Evolutionary conservation across 2,888 invertebrate species (phyloP), one percentile per base, ranked within the genome.

Genomic region (Hirtodrosophila confusa): DNA sequence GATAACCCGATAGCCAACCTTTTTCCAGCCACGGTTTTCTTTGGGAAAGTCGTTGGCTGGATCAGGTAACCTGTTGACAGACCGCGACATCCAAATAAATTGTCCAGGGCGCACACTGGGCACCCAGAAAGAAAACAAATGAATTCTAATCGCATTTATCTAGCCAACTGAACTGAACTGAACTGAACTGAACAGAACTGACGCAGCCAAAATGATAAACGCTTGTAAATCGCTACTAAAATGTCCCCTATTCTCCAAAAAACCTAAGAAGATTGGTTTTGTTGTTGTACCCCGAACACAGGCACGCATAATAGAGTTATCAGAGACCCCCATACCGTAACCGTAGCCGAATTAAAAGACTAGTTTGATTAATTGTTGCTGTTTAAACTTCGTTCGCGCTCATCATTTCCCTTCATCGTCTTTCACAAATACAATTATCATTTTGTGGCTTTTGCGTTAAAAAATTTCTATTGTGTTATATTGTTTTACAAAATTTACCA

Each of bases 51-150:
- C 35, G 41, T 8, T 39, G 27, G 41, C 2, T 17, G 17, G 63
- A 61, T 77, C 80, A 68, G 75, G 68, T 83, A 77, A 80, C 86
- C 84, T 89, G 89, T 89, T 87, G 87, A 87, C 87, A 87, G 74
- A 71, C 61, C 69, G 60, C 65, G 56, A 77, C 64, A 73, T 68
- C 53, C 64, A 55, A 56, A 83, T 80, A 78, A 75, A 79, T 79
- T 65, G 57, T 62, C 8, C 36, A 33, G 29, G 17, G 17, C 17
- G 17, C 17, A 17, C 17, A 17, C 17, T 17, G 40, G 40, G 41
- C 40, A 50, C 23, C 31, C 17, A 35, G 31, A 36, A 64, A 50
- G 58, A 72, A 47, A 44, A 44, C 37, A 49, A 31, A 53, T 10
- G 9, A 12, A 45, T 56, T 73, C 78, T 87, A 78, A 87, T 87